Evolutionary conservation across 2,888 invertebrate species (phyloP).

Genomic region (Drosophila robusta): DNA sequence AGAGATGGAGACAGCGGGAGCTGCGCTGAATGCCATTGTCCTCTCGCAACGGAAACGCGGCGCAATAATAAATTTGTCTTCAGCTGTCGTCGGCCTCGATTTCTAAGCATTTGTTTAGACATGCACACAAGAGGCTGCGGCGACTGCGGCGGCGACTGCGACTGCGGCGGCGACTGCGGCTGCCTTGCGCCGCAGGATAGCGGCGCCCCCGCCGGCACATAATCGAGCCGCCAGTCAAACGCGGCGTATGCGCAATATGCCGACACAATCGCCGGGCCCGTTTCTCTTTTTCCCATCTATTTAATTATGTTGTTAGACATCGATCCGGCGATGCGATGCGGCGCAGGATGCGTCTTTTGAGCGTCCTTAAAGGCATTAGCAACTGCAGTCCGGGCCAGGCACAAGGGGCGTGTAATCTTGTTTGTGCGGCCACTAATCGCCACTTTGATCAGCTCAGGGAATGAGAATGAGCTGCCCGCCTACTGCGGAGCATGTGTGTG

Average conservation of each 20-base stretch:
- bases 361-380: constrained; percentile 12
- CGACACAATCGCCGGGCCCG: background rate
- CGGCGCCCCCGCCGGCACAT: constrained; percentile 31
- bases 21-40: constrained; percentile 43
- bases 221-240: constrained; percentile 40
- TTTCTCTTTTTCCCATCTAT: no score
- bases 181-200: constrained; percentile 48
- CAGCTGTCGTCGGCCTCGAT: constrained; percentile 74
- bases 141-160: background rate
- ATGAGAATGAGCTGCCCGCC: constrained; percentile 35
- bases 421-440: constrained; percentile 64
- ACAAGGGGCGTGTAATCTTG: constrained; percentile 65
- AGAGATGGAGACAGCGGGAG: background rate
- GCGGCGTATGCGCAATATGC: constrained; percentile 62
- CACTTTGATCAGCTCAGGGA: constrained; percentile 51
- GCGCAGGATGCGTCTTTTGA: constrained; percentile 55
- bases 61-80: constrained; percentile 72
- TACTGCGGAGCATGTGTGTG: background rate
- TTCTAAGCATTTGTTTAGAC: constrained; percentile 77
- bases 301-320: constrained; percentile 72
- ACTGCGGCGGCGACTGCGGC: constrained; percentile 2
- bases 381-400: constrained; percentile 13
- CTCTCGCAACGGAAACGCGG: constrained; percentile 57
- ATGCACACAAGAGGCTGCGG: constrained; percentile 44
- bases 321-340: constrained; percentile 19